Conservation (phyloP, 2,888 invertebrate species). For the Diploptera punctata region DNA sequence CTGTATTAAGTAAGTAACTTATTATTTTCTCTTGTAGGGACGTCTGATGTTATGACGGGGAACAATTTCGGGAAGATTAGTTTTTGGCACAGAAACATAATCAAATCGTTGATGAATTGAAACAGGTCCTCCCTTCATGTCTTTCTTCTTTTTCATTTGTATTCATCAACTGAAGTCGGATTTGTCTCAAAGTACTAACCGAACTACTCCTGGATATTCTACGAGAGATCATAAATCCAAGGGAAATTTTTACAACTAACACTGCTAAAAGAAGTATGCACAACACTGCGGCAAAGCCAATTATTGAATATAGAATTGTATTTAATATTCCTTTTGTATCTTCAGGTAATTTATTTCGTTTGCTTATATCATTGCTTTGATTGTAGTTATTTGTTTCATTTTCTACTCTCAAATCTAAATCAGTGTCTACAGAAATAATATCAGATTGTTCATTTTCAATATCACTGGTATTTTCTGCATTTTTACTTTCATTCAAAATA, state of each 20-base stretch:
- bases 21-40: no score
- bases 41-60: no score
- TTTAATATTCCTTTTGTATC: not conserved
- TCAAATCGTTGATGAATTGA: not conserved
- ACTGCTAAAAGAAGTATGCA: not conserved
- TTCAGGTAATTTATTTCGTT: no score
- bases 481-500: no score
- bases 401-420: no score
- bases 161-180: not conserved
- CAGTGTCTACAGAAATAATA: no score
- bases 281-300: not conserved
- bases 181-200: not conserved
- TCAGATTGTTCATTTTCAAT: no score
- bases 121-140: not conserved
- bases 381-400: no score
- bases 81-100: not conserved
- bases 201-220: no score
- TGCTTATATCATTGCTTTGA: not conserved
- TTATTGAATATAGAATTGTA: not conserved
- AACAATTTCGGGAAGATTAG: not conserved
- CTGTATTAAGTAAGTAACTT: no score
- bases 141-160: not conserved
- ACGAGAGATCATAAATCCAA: not conserved
- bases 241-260: not conserved
- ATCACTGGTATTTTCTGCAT: no score